phyloP scores from a whole-genome alignment of 2,113 vertebrate species.

The Bubo blakistoni region DNA sequence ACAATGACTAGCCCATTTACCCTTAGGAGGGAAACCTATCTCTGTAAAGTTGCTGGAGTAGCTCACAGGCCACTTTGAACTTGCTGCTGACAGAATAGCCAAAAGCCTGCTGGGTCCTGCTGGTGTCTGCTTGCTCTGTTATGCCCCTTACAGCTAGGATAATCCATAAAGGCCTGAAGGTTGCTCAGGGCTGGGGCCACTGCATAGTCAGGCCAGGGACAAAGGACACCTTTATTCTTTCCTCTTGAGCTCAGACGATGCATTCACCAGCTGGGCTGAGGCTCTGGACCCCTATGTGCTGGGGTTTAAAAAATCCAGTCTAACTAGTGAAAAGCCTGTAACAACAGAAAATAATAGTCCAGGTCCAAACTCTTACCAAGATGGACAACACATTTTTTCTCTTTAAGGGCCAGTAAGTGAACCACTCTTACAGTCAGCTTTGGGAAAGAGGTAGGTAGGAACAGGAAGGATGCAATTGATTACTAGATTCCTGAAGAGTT shows the following conservation, averaged over 20 bases:
- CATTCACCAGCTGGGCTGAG: neutral
- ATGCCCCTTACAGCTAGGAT: neutral
- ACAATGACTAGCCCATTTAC: neutral
- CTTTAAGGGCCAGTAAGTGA: neutral
- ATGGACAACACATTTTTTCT: neutral
- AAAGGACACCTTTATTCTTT: neutral
- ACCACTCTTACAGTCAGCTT: neutral
- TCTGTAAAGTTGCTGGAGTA: neutral
- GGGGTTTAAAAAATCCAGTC: neutral
- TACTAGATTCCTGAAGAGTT: neutral
- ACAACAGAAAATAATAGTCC: neutral
- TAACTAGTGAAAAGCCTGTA: neutral
- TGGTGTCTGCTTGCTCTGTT: neutral
- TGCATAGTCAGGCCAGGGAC: neutral
- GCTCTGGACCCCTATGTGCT: accelerated
- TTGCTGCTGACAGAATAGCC: neutral
- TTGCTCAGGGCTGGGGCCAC: neutral
- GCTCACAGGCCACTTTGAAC: neutral
- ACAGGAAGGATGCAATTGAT: neutral
- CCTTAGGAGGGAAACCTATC: neutral
- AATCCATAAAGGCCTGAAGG: neutral
- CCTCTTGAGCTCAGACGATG: neutral
- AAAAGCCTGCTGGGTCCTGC: neutral
- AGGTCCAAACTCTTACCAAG: neutral
- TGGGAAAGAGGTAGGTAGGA: neutral